A percentile compares a stretch with the other conserved stretches of the same genome.
These are phyloP conservation scores for Raphicerus campestris DNA, from an alignment of 2,113 vertebrate species.

Conservation along the genomic window DNA sequence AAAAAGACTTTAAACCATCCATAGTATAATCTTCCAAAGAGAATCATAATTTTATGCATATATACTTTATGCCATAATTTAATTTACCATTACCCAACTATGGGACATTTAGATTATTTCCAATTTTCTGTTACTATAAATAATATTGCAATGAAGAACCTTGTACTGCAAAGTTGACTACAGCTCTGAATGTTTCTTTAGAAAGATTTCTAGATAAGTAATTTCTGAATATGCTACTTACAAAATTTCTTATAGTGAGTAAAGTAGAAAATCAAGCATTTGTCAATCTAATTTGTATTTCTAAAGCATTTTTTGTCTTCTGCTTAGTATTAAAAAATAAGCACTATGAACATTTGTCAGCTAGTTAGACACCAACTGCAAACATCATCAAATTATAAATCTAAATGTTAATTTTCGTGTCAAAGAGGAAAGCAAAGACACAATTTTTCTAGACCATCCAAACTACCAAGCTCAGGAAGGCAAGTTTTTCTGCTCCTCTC, in stretches of 20 bases:
- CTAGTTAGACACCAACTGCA: neutral
- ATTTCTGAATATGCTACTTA: neutral
- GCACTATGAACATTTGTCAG: neutral
- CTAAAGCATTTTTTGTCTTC: neutral
- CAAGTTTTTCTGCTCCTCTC: neutral
- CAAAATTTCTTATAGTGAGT: neutral
- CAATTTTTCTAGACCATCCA: neutral
- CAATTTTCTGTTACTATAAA: conserved; percentile 11
- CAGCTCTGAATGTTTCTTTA: neutral
- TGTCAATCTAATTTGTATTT: neutral
- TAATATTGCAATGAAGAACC: neutral
- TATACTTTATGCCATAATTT: neutral
- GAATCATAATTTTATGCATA: neutral
- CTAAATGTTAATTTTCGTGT: conserved; percentile 3
- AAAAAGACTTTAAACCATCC: neutral
- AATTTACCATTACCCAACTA: neutral
- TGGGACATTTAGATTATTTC: neutral
- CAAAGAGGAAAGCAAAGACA: neutral
- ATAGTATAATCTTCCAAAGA: neutral
- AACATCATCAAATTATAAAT: neutral
- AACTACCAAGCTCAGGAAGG: neutral
- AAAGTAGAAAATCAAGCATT: neutral
- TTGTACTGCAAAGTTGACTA: neutral
- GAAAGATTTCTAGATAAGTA: neutral
- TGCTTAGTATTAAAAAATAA: conserved; percentile 15